Evolutionary conservation across 2,797 vertebrate species (phyloP), one percentile per base, ranked within the genome.

Genomic region (Graptemys geographica): DNA sequence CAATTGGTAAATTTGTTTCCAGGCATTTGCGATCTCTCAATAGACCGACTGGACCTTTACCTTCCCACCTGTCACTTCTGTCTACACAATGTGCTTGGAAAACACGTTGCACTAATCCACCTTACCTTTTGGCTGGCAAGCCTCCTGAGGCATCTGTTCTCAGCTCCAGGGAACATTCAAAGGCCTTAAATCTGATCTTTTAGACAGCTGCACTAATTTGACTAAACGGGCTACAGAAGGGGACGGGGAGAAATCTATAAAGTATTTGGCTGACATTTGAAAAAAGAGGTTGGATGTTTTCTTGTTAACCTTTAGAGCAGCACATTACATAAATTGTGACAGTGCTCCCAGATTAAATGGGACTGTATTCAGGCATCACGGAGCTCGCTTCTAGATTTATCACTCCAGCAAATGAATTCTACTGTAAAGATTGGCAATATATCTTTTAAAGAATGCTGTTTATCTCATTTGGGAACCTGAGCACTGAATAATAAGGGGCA

Each of bases 251-350:
- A 97, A 97, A 94, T 95, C 95, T 96, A 92, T 97, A 96, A 97
- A 97, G 94, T 95, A 92, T 95, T 97, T 96, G 90, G 87, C 91
- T 93, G 95, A 98, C 95, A 97, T 97, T 98, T 97, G 85, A 95
- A 97, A 97, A 96, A 97, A 97, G 81, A 97, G 97, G 97, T 96
- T 95, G 94, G 76, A 92, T 97, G 90, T 96, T 97, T 98, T 98
- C 92, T 97, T 92, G 88, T 97, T 97, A 97, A 93, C 89, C 88
- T 98, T 98, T 95, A 96, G 87, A 97, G 82, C 37, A 95, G 78
- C 84, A 91, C 56, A 91, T 97, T 97, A 93, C 81, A 95, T 97
- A 96, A 96, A 97, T 96, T 97, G 90, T 86, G 84, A 98, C 93
- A 97, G 88, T 90, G 74, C 94, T 94, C 72, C 90, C 69, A 94